These are phyloP conservation scores for Drosophila pandora DNA, from an alignment of 1,140 invertebrate species.

Conservation along the genomic window DNA sequence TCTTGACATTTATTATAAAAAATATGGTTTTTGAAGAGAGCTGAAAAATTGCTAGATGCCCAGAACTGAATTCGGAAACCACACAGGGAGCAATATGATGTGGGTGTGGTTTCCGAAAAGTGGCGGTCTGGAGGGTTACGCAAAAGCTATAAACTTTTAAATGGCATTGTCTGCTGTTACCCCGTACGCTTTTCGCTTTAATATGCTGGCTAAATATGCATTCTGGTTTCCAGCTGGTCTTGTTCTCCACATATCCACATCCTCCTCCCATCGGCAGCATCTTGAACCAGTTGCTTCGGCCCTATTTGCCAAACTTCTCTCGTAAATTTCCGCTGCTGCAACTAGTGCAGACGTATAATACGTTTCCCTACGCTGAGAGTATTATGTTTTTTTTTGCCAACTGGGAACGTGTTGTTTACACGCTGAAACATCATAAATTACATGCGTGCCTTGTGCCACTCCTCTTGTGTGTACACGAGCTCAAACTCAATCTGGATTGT, in stretches of 20 bases:
- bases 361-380: constrained; percentile 21
- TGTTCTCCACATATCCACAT: constrained; percentile 36
- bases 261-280: constrained; percentile 18
- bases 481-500: constrained; percentile 68
- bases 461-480: constrained; percentile 72
- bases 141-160: constrained; percentile 66
- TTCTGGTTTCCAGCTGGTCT: constrained; percentile 60
- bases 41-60: constrained; percentile 3
- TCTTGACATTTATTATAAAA: no score
- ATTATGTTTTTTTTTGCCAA: constrained; percentile 48
- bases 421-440: constrained; percentile 82
- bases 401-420: constrained; percentile 75
- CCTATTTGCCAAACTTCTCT: constrained; percentile 49
- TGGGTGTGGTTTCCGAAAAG: constrained; percentile 13
- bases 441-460: constrained; percentile 75
- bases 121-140: constrained; percentile 25
- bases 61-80: constrained; percentile 14
- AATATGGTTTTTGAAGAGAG: no score
- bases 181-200: constrained; percentile 55
- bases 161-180: constrained; percentile 56
- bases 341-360: constrained; percentile 30
- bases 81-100: constrained; percentile 20
- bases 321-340: constrained; percentile 35
- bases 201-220: constrained; percentile 68
- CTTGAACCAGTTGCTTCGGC: constrained; percentile 49